phyloP scores from a whole-genome alignment of 2,888 invertebrate genomes.

The Tetropium fuscum region DNA sequence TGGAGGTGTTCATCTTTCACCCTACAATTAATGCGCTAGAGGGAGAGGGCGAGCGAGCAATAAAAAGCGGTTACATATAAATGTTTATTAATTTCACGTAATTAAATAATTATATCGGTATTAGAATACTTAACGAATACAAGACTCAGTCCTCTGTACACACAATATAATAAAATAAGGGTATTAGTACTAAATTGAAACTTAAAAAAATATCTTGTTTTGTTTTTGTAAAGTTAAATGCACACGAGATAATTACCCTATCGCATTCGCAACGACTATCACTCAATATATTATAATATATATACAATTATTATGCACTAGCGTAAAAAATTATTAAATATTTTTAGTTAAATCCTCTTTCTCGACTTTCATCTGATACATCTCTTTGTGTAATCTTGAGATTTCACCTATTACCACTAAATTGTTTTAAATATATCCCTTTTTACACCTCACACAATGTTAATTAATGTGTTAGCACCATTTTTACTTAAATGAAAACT shows the following conservation, averaged over 20 bases:
- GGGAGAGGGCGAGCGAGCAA: no score
- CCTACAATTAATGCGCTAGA: no score
- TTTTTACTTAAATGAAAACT: conserved; percentile 37
- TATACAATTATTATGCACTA: conserved; percentile 48
- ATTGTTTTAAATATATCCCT: conserved; percentile 45
- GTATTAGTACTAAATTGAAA: conserved; percentile 47
- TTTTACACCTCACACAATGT: conserved; percentile 24
- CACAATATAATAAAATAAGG: conserved; percentile 39
- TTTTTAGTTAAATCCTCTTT: conserved; percentile 31
- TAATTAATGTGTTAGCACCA: conserved; percentile 46
- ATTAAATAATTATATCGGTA: conserved; percentile 44
- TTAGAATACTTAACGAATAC: conserved; percentile 43
- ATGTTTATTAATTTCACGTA: conserved; percentile 43
- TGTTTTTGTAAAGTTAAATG: conserved; percentile 35
- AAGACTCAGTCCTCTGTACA: conserved; percentile 47
- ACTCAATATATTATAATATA: conserved; percentile 43
- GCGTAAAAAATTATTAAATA: conserved; percentile 45
- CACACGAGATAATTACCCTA: conserved; percentile 38
- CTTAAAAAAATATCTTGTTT: conserved; percentile 30
- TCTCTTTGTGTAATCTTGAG: conserved; percentile 34
- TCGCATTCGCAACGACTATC: conserved; percentile 40
- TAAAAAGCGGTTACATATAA: conserved; percentile 38
- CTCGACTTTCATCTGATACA: conserved; percentile 27
- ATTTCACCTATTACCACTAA: conserved; percentile 32
- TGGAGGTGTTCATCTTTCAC: no score